Evolutionary conservation across 2,888 invertebrate species (phyloP).

Genomic region (Tetramorium bicarinatum): DNA sequence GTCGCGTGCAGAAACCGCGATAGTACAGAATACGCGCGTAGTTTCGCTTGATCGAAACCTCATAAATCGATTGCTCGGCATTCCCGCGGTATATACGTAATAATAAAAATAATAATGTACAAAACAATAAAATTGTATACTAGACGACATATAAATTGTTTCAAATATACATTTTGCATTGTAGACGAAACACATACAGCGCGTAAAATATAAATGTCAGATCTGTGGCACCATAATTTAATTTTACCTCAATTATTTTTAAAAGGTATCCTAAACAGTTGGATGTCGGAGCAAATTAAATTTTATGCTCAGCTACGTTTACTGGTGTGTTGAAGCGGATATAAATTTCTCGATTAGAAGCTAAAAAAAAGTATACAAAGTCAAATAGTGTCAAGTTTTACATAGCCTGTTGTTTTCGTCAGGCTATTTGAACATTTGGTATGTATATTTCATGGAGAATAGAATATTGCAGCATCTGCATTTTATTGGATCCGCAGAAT

Average conservation of each 20-base stretch:
- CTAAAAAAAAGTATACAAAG: not conserved
- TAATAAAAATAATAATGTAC: not conserved
- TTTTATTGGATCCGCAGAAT: constrained; percentile 45
- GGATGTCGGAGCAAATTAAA: not conserved
- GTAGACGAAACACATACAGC: not conserved
- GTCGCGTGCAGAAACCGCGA: constrained; percentile 24
- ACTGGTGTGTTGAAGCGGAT: not conserved
- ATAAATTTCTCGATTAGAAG: not conserved
- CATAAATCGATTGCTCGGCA: constrained; percentile 5
- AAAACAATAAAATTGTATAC: not conserved
- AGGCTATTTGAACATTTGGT: not conserved
- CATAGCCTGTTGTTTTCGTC: not conserved
- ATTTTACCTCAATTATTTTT: not conserved
- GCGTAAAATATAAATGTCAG: not conserved
- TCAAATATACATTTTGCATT: not conserved
- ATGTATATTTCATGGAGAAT: constrained; percentile 27
- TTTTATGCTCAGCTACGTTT: not conserved
- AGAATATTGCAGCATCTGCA: constrained; percentile 41
- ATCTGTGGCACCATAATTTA: not conserved
- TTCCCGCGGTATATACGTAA: not conserved
- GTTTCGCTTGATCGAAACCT: constrained; percentile 19
- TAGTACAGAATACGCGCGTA: no score
- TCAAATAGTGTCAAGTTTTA: constrained; percentile 8
- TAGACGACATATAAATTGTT: not conserved
- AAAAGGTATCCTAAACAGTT: not conserved